Conservation (phyloP, 1,140 invertebrate genomes). For the Drosophila virilis region DNA sequence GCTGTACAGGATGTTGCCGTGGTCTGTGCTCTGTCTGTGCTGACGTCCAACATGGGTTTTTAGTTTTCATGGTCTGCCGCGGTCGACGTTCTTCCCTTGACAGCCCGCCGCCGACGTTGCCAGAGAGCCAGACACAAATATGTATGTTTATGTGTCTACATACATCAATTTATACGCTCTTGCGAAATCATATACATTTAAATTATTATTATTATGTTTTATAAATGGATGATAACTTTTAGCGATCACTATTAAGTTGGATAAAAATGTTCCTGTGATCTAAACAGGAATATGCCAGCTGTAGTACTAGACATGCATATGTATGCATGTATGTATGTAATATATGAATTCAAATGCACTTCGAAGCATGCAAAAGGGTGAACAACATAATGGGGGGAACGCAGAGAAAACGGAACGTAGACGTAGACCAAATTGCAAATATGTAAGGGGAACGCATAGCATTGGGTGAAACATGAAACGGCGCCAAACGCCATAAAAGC, state of each 20-base stretch:
- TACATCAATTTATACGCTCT: background rate
- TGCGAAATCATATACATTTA: slow-evolving; percentile 3
- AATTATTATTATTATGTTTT: too few relatives aligned
- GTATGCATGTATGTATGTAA: slow-evolving; percentile 12
- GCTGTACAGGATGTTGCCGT: slow-evolving; percentile 63
- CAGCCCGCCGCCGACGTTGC: slow-evolving; percentile 18
- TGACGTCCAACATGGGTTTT: slow-evolving; percentile 28
- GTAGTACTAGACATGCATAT: slow-evolving; percentile 7
- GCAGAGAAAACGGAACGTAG: slow-evolving; percentile 25
- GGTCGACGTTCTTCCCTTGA: slow-evolving; percentile 45
- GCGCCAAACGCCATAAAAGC: slow-evolving; percentile 36
- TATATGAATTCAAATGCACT: slow-evolving; percentile 34
- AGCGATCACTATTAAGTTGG: background rate
- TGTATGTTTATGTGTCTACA: background rate
- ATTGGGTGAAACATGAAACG: slow-evolving; percentile 56
- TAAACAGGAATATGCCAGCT: slow-evolving; percentile 13
- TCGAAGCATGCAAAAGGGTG: slow-evolving; percentile 28
- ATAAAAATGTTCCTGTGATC: background rate
- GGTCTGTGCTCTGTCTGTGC: slow-evolving; percentile 54
- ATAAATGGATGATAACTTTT: too few relatives aligned
- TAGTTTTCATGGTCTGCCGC: slow-evolving; percentile 38
- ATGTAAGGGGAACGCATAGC: slow-evolving; percentile 25
- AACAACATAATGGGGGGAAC: slow-evolving; percentile 35
- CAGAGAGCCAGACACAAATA: slow-evolving; percentile 16
- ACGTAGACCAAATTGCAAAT: slow-evolving; percentile 37